These are phyloP conservation scores for Myotis daubentonii DNA, from an alignment of 2,797 vertebrate genomes.

Conservation along the genomic window DNA sequence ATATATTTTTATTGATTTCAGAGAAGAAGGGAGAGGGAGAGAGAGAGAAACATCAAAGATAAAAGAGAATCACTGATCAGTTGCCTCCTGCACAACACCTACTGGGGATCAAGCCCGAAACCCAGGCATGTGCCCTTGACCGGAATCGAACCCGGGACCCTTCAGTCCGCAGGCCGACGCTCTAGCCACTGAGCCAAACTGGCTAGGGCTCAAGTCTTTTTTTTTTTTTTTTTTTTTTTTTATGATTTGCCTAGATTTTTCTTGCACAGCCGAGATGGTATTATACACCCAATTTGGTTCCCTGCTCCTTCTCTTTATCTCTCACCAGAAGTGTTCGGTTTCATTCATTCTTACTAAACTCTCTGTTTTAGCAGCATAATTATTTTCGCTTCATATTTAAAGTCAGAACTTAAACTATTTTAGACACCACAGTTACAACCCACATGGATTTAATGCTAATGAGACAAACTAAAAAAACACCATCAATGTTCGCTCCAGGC, in stretches of 20 bases:
- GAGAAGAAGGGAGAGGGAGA: too few species aligned
- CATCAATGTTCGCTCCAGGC: background rate
- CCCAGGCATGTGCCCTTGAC: too few species aligned
- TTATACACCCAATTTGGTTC: background rate
- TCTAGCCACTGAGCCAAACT: too few species aligned
- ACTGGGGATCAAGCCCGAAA: too few species aligned
- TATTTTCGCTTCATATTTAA: slow-evolving; percentile 36
- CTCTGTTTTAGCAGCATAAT: background rate
- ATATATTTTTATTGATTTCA: background rate
- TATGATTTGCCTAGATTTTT: background rate
- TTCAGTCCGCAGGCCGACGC: too few species aligned
- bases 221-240: too few species aligned
- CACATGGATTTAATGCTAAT: background rate
- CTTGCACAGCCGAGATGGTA: background rate
- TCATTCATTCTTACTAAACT: slow-evolving; percentile 23
- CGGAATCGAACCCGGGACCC: too few species aligned
- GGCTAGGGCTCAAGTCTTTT: too few species aligned
- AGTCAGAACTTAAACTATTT: slow-evolving; percentile 16
- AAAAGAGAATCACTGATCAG: too few species aligned
- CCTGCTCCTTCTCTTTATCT: background rate
- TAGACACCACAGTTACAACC: slow-evolving; percentile 10
- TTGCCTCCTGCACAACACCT: too few species aligned
- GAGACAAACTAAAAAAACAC: background rate
- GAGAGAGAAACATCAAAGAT: too few species aligned
- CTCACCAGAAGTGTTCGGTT: background rate